These are phyloP conservation scores for Psilopsiagon aurifrons DNA, from an alignment of 2,113 vertebrate species.

Conservation along the genomic window DNA sequence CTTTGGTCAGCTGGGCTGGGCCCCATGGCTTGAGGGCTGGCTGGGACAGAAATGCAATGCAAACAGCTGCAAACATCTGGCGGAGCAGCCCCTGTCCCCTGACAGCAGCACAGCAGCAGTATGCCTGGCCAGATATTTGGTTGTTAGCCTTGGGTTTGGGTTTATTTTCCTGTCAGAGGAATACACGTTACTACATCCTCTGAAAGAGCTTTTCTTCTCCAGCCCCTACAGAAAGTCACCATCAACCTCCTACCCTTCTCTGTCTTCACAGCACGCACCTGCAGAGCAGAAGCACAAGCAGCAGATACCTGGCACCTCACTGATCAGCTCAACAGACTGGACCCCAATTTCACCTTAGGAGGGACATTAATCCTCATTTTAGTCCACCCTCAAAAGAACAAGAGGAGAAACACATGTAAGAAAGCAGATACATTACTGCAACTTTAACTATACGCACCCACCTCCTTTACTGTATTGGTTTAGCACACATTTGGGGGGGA, in stretches of 20 bases:
- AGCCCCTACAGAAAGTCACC: background rate
- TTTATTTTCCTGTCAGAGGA: background rate
- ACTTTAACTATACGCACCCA: background rate
- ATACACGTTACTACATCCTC: accelerated
- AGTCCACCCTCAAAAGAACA: background rate
- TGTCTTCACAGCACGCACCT: background rate
- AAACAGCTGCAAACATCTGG: background rate
- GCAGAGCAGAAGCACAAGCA: background rate
- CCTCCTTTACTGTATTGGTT: background rate
- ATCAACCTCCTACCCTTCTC: background rate
- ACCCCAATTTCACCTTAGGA: background rate
- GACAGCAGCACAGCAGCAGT: background rate
- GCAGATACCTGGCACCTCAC: background rate
- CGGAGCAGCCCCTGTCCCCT: background rate
- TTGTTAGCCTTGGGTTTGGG: slow-evolving; percentile 2
- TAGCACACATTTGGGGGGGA: background rate
- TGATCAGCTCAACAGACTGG: background rate
- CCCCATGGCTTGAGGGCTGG: too few species aligned
- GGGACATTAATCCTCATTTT: background rate
- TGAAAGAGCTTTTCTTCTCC: background rate
- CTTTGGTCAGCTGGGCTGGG: too few species aligned
- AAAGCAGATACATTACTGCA: background rate
- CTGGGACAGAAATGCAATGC: background rate
- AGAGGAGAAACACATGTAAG: background rate
- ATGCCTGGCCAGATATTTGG: background rate